phyloP scores from a whole-genome alignment of 2,888 invertebrate genomes.

The Tetragonisca angustula region DNA sequence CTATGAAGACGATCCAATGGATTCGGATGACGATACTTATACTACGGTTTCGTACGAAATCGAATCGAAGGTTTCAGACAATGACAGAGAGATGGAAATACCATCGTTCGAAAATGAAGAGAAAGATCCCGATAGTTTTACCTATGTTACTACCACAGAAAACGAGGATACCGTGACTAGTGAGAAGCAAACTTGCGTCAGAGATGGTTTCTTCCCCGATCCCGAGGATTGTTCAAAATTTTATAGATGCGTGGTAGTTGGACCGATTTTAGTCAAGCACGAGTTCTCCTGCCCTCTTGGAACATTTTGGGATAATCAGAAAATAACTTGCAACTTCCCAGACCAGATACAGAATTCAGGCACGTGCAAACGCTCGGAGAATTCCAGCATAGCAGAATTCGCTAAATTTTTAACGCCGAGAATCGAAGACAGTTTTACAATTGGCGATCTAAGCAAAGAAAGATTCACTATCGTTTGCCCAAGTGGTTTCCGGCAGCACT shows the following conservation, averaged over 20 bases:
- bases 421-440: conserved; percentile 8
- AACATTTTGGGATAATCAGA: conserved; percentile 89
- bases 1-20: too few relatives aligned
- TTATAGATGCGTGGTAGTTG: conserved; percentile 53
- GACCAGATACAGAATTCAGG: not conserved
- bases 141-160: too few relatives aligned
- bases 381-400: not conserved
- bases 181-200: not conserved
- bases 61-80: too few relatives aligned
- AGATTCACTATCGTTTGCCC: conserved; percentile 91
- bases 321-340: conserved; percentile 87
- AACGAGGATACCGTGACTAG: too few relatives aligned
- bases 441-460: conserved; percentile 85
- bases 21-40: too few relatives aligned
- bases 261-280: conserved; percentile 85
- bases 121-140: too few relatives aligned
- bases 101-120: too few relatives aligned
- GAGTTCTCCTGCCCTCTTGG: conserved; percentile 90
- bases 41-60: too few relatives aligned
- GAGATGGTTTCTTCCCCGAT: conserved; percentile 32
- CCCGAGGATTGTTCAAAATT: conserved; percentile 52
- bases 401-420: not conserved
- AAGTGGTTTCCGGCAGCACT: conserved; percentile 88
- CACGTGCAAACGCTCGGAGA: not conserved
- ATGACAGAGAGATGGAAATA: too few relatives aligned